Conservation (phyloP, 2,113 vertebrate species). For the Sphaerodactylus townsendi region DNA sequence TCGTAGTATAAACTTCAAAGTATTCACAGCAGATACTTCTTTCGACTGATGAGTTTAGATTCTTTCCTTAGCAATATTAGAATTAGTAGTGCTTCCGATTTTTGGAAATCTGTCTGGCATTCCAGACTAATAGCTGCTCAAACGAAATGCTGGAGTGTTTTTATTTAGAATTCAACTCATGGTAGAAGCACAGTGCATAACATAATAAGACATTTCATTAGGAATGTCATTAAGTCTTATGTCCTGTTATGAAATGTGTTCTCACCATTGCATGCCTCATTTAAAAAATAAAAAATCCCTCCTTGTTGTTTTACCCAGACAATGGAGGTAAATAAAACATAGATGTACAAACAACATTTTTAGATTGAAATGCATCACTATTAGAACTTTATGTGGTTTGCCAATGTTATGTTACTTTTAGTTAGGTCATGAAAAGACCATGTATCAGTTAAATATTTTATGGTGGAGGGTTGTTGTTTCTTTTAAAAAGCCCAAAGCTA, state of each 20-base stretch:
- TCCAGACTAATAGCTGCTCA: slow-evolving; percentile 10
- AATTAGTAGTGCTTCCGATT: neutral
- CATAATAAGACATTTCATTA: slow-evolving; percentile 23
- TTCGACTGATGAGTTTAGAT: neutral
- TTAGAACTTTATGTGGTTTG: neutral
- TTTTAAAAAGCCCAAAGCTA: neutral
- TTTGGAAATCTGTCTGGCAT: slow-evolving; percentile 11
- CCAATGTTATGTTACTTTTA: neutral
- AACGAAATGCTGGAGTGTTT: neutral
- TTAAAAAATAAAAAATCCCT: neutral
- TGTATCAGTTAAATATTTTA: neutral
- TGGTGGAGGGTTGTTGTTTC: neutral
- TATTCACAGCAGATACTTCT: neutral
- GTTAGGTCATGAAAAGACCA: neutral
- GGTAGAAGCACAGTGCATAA: slow-evolving; percentile 9
- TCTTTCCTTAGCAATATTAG: neutral
- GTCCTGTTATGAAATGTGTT: slow-evolving; percentile 36
- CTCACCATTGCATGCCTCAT: slow-evolving; percentile 33
- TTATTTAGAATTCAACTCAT: neutral
- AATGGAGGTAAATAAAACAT: slow-evolving; percentile 54
- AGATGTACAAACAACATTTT: slow-evolving; percentile 21
- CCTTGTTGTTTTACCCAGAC: slow-evolving; percentile 35
- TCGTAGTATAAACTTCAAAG: slow-evolving; percentile 27
- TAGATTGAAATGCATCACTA: neutral
- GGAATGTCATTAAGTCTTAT: slow-evolving; percentile 1